Conservation (phyloP, 2,888 invertebrate genomes). For the Melanargia galathea region DNA sequence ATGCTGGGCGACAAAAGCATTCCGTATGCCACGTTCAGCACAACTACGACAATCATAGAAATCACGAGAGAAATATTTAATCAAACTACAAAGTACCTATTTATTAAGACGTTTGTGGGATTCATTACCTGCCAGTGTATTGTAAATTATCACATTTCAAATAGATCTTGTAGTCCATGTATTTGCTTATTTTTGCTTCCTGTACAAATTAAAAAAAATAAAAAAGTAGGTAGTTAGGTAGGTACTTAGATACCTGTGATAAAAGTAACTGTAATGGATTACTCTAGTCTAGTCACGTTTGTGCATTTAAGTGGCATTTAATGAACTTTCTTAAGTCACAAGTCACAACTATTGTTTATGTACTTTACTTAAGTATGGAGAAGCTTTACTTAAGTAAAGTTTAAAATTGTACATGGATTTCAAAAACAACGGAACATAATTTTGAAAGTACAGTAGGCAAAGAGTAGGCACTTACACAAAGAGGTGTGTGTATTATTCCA, state of each 20-base stretch:
- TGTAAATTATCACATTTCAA: conserved; percentile 94
- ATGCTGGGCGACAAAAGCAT: conserved; percentile 57
- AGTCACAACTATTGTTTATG: too few relatives aligned
- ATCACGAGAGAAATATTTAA: background rate
- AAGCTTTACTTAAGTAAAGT: too few relatives aligned
- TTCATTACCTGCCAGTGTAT: conserved; percentile 88
- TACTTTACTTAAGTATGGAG: too few relatives aligned
- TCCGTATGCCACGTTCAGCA: conserved; percentile 70
- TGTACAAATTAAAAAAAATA: conserved; percentile 48
- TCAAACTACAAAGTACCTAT: background rate
- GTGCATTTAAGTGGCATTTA: too few relatives aligned
- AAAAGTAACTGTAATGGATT: too few relatives aligned
- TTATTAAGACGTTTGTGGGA: background rate
- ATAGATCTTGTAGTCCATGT: conserved; percentile 86
- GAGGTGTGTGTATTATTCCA: conserved; percentile 72
- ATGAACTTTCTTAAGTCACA: too few relatives aligned
- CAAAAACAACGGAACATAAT: background rate
- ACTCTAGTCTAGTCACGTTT: too few relatives aligned
- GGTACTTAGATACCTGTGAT: too few relatives aligned
- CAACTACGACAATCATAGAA: conserved; percentile 51
- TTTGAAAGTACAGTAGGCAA: background rate
- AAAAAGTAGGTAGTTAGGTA: background rate
- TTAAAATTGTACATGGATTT: background rate
- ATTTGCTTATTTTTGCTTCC: conserved; percentile 76
- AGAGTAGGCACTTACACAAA: conserved; percentile 62